Percentiles rank a stretch among this genome's conserved stretches.
Evolutionary conservation across 1,140 invertebrate species (phyloP).

Genomic region (Nixonia krombeini): DNA sequence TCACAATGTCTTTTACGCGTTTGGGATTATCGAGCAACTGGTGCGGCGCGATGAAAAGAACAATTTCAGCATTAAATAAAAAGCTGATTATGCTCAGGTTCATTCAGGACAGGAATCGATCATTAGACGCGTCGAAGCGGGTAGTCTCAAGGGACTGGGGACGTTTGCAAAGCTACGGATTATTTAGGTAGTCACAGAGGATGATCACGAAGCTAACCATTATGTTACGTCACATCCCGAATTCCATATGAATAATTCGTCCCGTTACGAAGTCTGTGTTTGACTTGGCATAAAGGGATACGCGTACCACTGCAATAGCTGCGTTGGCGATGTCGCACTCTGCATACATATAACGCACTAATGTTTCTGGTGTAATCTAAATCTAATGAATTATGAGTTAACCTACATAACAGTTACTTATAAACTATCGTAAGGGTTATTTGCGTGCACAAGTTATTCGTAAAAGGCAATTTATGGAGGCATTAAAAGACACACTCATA

Average conservation of each 20-base stretch:
- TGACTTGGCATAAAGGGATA: slow-evolving; percentile 48
- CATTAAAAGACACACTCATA: not conserved
- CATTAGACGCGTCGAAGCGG: slow-evolving; percentile 7
- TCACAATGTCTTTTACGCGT: no score
- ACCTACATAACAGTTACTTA: slow-evolving; percentile 7
- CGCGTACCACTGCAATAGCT: slow-evolving; percentile 27
- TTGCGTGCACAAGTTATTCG: not conserved
- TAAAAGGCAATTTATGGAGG: not conserved
- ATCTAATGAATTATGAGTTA: slow-evolving; percentile 41
- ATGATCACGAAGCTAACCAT: slow-evolving; percentile 43
- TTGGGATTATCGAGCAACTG: no score
- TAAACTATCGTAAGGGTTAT: not conserved
- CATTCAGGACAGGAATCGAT: no score
- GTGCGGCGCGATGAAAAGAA: no score
- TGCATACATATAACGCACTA: slow-evolving; percentile 6
- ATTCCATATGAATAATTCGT: slow-evolving; percentile 48
- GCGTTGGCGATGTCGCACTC: slow-evolving; percentile 20
- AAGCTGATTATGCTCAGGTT: no score
- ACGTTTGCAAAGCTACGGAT: slow-evolving; percentile 28
- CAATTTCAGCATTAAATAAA: no score
- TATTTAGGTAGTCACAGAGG: slow-evolving; percentile 32
- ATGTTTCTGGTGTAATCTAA: slow-evolving; percentile 32
- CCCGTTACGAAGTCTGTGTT: slow-evolving; percentile 41
- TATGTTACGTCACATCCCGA: slow-evolving; percentile 38
- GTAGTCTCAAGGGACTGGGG: not conserved